Evolutionary conservation across 2,888 invertebrate species (phyloP).

Genomic region (Gastracanthus pulcherrimus): DNA sequence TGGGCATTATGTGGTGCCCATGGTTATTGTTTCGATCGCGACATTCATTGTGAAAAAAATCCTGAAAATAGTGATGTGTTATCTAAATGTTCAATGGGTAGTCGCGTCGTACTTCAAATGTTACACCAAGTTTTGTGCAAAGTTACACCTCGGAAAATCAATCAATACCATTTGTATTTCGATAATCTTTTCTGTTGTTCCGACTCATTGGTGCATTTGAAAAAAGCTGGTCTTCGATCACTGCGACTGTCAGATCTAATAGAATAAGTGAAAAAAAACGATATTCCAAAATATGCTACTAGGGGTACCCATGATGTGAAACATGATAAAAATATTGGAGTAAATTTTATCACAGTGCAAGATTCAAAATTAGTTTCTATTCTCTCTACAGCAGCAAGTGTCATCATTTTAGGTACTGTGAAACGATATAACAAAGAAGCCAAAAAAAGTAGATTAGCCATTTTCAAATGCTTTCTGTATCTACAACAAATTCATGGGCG

Average conservation of each 20-base stretch:
- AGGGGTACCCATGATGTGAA: not conserved
- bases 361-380: not conserved
- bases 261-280: not conserved
- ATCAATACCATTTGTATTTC: slow-evolving; percentile 53
- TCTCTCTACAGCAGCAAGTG: slow-evolving; percentile 1
- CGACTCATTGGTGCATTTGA: slow-evolving; percentile 56
- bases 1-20: slow-evolving; percentile 48
- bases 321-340: not conserved
- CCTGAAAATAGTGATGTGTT: not conserved
- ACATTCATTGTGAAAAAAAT: slow-evolving; percentile 49
- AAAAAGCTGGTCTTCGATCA: slow-evolving; percentile 42
- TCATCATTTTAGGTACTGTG: not conserved
- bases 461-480: not conserved
- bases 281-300: not conserved
- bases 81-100: not conserved
- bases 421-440: not conserved
- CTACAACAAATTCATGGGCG: slow-evolving; percentile 15
- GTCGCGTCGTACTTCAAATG: not conserved
- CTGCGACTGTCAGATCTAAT: not conserved
- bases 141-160: slow-evolving; percentile 33
- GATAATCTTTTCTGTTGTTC: slow-evolving; percentile 55
- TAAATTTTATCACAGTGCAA: slow-evolving; percentile 1
- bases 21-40: not conserved
- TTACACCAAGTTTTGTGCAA: not conserved
- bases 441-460: not conserved